Evolutionary conservation across 2,113 vertebrate species (phyloP).

Genomic region (Paracanthobrama guichenoti): DNA sequence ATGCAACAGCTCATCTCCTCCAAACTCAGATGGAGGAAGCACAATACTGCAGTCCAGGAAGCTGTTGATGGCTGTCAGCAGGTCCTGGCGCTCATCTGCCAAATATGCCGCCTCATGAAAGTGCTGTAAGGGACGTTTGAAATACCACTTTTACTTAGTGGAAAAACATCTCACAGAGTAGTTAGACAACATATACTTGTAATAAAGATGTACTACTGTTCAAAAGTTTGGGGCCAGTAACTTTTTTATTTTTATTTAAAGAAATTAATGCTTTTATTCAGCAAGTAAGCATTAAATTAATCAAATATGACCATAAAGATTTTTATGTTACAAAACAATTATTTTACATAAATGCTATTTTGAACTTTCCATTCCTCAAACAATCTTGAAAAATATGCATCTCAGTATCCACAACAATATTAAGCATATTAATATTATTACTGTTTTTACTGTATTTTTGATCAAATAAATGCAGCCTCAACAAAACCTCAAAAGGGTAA

Average conservation of each 20-base stretch:
- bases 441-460: too few species aligned
- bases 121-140: slow-evolving; percentile 72
- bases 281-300: neutral
- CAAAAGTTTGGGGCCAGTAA: neutral
- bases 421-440: too few species aligned
- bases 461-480: too few species aligned
- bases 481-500: too few species aligned
- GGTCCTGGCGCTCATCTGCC: slow-evolving; percentile 91
- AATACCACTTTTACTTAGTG: neutral
- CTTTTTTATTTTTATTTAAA: too few species aligned
- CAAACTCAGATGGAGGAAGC: slow-evolving; percentile 92
- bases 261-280: neutral
- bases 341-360: too few species aligned
- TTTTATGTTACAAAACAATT: too few species aligned
- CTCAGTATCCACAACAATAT: too few species aligned
- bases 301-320: neutral
- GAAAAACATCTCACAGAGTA: too few species aligned
- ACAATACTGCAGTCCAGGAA: slow-evolving; percentile 98
- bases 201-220: neutral
- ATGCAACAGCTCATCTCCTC: slow-evolving; percentile 91
- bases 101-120: slow-evolving; percentile 94
- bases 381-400: too few species aligned
- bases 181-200: too few species aligned
- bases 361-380: too few species aligned
- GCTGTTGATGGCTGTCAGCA: slow-evolving; percentile 92